phyloP scores from a whole-genome alignment of 2,888 invertebrate genomes.

The Nasonovia ribisnigri region DNA sequence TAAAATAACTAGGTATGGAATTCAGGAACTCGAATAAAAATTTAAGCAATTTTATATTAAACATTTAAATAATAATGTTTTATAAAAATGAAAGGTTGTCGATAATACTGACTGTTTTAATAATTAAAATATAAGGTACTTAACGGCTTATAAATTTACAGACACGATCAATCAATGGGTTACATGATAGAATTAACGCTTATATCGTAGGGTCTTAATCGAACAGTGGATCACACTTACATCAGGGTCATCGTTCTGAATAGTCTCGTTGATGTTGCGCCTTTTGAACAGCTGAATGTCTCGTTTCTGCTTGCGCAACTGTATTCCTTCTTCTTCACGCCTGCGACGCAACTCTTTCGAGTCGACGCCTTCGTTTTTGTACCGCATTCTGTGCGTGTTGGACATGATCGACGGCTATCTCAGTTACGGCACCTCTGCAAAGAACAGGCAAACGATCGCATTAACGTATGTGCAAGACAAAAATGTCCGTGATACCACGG shows the following conservation, averaged over 20 bases:
- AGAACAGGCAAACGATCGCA: background rate
- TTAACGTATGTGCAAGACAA: background rate
- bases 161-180: background rate
- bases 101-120: background rate
- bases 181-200: background rate
- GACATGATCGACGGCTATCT: slow-evolving; percentile 75
- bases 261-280: slow-evolving; percentile 79
- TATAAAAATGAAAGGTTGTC: background rate
- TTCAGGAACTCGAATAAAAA: background rate
- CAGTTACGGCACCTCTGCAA: background rate
- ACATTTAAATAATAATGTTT: background rate
- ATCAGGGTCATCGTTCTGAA: slow-evolving; percentile 65
- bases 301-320: slow-evolving; percentile 93
- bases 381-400: slow-evolving; percentile 87
- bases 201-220: background rate
- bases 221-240: slow-evolving; percentile 39
- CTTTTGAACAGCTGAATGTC: slow-evolving; percentile 95
- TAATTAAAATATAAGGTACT: background rate
- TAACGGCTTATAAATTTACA: background rate
- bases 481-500: background rate
- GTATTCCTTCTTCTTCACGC: slow-evolving; percentile 96
- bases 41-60: background rate
- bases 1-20: background rate
- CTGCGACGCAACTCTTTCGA: slow-evolving; percentile 91
- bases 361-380: slow-evolving; percentile 93